Percentiles rank a stretch among this genome's conserved stretches.
Conservation (phyloP, 2,113 vertebrate species). For the Passer domesticus region DNA sequence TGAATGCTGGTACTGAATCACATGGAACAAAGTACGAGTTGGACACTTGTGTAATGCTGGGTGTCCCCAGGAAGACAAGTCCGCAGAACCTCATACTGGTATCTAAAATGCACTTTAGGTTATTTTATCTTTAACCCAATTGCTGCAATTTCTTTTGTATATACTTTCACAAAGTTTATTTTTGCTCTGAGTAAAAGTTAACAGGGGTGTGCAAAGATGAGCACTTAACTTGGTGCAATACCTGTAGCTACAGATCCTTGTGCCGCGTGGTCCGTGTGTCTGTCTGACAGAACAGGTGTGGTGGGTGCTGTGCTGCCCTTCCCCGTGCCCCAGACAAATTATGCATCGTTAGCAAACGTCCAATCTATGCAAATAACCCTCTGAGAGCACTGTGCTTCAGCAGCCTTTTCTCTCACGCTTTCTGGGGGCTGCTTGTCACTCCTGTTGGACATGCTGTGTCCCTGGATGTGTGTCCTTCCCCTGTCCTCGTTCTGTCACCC, state of each 20-base stretch:
- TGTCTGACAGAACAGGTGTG: slow-evolving; percentile 29
- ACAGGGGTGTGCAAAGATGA: slow-evolving; percentile 77
- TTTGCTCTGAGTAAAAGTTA: slow-evolving; percentile 78
- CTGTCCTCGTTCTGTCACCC: background rate
- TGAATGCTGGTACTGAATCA: slow-evolving; percentile 54
- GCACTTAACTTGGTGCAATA: slow-evolving; percentile 83
- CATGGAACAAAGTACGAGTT: slow-evolving; percentile 6
- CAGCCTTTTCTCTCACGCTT: slow-evolving; percentile 52
- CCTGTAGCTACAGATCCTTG: slow-evolving; percentile 69
- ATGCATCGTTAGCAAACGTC: slow-evolving; percentile 66
- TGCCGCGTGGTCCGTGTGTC: slow-evolving; percentile 53
- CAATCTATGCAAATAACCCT: slow-evolving; percentile 79
- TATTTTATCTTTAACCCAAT: slow-evolving; percentile 81
- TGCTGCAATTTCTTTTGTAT: slow-evolving; percentile 82
- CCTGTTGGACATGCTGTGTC: background rate
- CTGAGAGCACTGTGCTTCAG: slow-evolving; percentile 50
- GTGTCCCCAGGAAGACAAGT: slow-evolving; percentile 70
- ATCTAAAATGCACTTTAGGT: slow-evolving; percentile 84
- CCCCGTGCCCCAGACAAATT: slow-evolving; percentile 51
- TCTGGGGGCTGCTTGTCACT: slow-evolving; percentile 55
- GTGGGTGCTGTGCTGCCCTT: slow-evolving; percentile 2
- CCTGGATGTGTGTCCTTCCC: background rate
- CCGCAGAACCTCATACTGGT: slow-evolving; percentile 76
- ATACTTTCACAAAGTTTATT: slow-evolving; percentile 81
- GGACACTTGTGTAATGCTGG: slow-evolving; percentile 63